Percentiles rank a stretch among this genome's conserved stretches.
Conservation (phyloP, 2,888 invertebrate genomes). For the Yponomeuta plumbellus region DNA sequence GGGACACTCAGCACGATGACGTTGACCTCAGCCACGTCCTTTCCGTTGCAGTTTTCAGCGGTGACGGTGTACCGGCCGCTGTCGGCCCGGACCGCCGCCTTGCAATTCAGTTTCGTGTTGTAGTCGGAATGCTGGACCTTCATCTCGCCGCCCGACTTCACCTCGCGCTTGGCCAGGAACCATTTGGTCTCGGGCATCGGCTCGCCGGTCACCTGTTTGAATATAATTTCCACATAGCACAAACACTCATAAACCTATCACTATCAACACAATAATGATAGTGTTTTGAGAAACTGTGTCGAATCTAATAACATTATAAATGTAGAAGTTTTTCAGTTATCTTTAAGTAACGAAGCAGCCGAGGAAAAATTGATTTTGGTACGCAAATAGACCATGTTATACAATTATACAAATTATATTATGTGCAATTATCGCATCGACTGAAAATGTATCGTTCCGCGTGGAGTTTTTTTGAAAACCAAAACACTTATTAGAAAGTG, state of each 20-base stretch:
- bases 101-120: slow-evolving; percentile 88
- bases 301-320: no score
- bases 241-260: no score
- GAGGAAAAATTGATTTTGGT: no score
- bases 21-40: slow-evolving; percentile 94
- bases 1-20: slow-evolving; percentile 93
- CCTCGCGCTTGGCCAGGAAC: slow-evolving; percentile 88
- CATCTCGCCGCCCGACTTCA: slow-evolving; percentile 82
- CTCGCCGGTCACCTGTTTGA: slow-evolving; percentile 82
- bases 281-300: neutral
- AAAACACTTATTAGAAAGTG: no score
- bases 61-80: slow-evolving; percentile 93
- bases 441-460: no score
- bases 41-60: slow-evolving; percentile 96
- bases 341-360: no score
- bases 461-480: no score
- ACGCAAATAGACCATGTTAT: no score
- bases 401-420: no score
- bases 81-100: slow-evolving; percentile 88
- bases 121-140: slow-evolving; percentile 90
- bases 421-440: no score
- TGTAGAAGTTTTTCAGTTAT: no score
- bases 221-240: no score
- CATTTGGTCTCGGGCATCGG: slow-evolving; percentile 96
- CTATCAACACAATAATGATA: neutral